Base-by-base conservation (phyloP, 2,888 invertebrate species). In the Epistrophe eligans region DNA sequence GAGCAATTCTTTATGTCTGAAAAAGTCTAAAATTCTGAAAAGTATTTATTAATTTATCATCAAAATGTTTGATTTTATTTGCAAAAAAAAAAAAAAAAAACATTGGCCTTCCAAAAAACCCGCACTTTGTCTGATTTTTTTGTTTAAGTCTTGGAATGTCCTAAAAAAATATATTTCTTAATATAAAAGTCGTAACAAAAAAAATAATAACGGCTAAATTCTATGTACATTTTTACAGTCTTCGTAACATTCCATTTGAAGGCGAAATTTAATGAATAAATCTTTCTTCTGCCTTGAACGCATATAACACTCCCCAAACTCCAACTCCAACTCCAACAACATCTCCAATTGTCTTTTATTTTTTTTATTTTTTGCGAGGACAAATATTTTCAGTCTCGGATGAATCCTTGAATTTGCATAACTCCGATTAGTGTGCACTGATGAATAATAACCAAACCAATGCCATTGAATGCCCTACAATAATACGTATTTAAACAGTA, bases 401-500 rank as follows among this genome's bases (percentile, higher is more conserved):
- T 32, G 35, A 74, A 70, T 79, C 85, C 74, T 81, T 81, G 74
- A 58, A 77, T 81, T 81, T 85, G 73, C 72, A 79, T 81, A 70
- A 77, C 81, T 85, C 77, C 85, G 73, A 50, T 74, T 70, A 74
- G 73, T 81, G 73, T 77, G 85, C 77, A 81, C 62, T 45, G 38
- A 77, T 71, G 73, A 58, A 57, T 81, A 57, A 79, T 67, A 70
- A 67, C 77, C 73, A 83, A 82, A 67, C 77, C 73, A 83, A 82
- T 77, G 77, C 70, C 83, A 70, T 60, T 48, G 76, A 57, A 64
- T 60, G 70, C 19, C 70, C 35, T 45, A 71, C 55, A 70, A 71
- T 43, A 70, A 71, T 43, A 43, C 15, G 7, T 48, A 32, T 55
- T 45, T 28, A 19, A 24, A 24, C 70, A 43, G 57, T n/a, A 38